Evolutionary conservation across 2,888 invertebrate genomes (phyloP), one percentile per base, ranked within the genome.

Genomic region (Xestia rhomboidea): DNA sequence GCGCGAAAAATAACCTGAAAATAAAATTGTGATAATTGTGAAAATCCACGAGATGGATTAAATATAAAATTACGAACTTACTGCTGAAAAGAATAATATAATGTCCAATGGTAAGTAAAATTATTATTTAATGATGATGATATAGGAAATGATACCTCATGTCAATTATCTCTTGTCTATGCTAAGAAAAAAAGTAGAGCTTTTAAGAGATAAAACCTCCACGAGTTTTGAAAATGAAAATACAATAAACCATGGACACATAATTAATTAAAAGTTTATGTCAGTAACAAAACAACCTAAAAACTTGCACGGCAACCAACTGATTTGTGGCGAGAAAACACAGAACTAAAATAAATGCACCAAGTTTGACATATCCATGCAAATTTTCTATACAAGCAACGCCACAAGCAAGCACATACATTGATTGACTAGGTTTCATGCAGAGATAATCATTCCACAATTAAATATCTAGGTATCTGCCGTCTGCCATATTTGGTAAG

Each of bases 81-180:
- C 44, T 18, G 34, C 68, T 51, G 21, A 27, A 41, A 76, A 69
- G 1, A 67, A 8, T 30, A 70, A 34, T 30, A 68, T 1, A 77
- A 77, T 81, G 82, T 68, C 81, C 41, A 18, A 34, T 27, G 24
- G 81, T 81, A 81, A 77, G 81, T 77, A 70, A 73, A 67, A 60
- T 51, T 13, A 34, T 68, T 49, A 15, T 30, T 49, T 8, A 24
- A 13, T 15, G 2, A 24, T 30, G 18, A 24, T 41, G 18, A 21
- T 30, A 18, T 30, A 18, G 24, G 6, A 73, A 51, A 68, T 57
- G 44, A 51, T n/a, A 64, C 15, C 18, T 38, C n/a, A 34, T 68
- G 68, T 24, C 27, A 46, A 54, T 63, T 46, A 13, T 51, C 3
- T 46, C 7, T 54, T 63, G 34, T 68, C 62, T 51, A 34, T 77